Evolutionary conservation across 2,113 vertebrate genomes (phyloP).

Genomic region (Mastomys natalensis): DNA sequence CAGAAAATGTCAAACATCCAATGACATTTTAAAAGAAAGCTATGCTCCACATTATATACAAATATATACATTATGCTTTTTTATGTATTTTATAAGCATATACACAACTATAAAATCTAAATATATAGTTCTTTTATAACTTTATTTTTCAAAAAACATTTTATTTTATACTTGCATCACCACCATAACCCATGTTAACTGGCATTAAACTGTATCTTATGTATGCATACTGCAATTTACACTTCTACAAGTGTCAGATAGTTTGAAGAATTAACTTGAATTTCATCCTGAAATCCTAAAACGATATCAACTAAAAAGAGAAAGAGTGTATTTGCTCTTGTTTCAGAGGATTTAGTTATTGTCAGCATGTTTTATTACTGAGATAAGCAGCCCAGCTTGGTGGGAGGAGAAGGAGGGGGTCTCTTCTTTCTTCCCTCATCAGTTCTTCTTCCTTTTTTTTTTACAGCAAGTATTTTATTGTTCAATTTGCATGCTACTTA

Average conservation of each 20-base stretch:
- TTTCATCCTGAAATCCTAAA: neutral
- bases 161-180: neutral
- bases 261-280: neutral
- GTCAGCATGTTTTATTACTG: no score
- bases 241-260: neutral
- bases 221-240: neutral
- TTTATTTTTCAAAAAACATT: neutral
- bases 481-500: no score
- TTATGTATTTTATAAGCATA: neutral
- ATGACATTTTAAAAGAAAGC: neutral
- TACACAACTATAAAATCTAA: neutral
- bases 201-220: neutral
- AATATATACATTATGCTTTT: neutral
- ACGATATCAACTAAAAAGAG: neutral
- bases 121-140: neutral
- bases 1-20: neutral
- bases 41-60: neutral
- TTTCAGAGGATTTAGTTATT: neutral
- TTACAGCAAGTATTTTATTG: no score
- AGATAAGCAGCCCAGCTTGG: no score
- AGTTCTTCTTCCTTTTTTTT: no score
- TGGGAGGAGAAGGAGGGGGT: no score
- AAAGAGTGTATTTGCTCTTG: neutral
- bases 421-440: no score
- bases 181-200: neutral